Conservation (phyloP, 2,797 vertebrate genomes). For the Eurystomus glaucurus region DNA sequence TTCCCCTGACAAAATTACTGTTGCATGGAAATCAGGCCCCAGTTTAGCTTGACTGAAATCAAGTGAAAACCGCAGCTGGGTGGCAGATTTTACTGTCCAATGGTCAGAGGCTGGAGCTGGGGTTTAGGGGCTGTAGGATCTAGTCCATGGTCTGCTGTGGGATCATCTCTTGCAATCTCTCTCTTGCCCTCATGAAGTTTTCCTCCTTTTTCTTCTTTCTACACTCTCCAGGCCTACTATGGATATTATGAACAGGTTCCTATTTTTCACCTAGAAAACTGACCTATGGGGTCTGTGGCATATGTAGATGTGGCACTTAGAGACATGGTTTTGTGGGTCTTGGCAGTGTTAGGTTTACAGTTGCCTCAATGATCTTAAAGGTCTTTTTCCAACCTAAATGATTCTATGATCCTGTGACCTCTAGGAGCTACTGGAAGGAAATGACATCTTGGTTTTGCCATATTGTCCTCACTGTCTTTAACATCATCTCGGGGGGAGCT, state of each 20-base stretch:
- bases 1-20: neutral
- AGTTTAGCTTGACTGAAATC: neutral
- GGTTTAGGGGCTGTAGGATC: neutral
- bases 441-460: neutral
- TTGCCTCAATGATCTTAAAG: neutral
- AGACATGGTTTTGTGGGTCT: neutral
- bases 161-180: accelerated
- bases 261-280: neutral
- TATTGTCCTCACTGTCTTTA: neutral
- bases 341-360: neutral
- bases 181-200: neutral
- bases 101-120: neutral
- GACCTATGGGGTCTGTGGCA: neutral
- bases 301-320: neutral
- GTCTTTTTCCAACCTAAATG: neutral
- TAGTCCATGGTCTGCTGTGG: neutral
- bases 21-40: neutral
- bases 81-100: neutral
- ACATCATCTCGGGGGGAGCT: neutral
- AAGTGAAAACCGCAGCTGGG: neutral
- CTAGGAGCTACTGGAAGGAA: neutral
- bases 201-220: neutral
- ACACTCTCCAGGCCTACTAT: neutral
- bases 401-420: neutral
- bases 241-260: neutral